A percentile compares a stretch with the other conserved stretches of the same genome.
Conservation (phyloP, 2,888 invertebrate species). For the Drosophila heteroneura region DNA sequence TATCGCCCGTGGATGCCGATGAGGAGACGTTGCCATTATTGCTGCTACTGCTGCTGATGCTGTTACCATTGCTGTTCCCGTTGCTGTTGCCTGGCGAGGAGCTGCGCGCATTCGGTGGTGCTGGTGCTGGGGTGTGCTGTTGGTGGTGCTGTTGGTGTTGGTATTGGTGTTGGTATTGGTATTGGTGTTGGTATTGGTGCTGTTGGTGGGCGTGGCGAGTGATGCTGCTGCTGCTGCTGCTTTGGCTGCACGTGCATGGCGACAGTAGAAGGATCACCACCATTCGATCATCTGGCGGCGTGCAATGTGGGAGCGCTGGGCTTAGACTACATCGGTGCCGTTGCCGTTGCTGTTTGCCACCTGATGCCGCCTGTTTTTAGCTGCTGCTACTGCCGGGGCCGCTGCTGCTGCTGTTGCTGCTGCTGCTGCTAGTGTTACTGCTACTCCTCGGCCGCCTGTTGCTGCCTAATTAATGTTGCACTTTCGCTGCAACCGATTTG, state of each 20-base stretch:
- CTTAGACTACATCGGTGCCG: slow-evolving; percentile 63
- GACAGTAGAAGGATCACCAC: slow-evolving; percentile 86
- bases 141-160: slow-evolving; percentile 24
- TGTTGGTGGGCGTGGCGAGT: slow-evolving; percentile 33
- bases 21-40: slow-evolving; percentile 73
- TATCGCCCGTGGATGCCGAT: slow-evolving; percentile 84
- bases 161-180: slow-evolving; percentile 8
- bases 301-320: slow-evolving; percentile 48
- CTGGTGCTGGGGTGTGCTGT: slow-evolving; percentile 14
- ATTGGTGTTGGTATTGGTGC: slow-evolving; percentile 22
- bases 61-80: slow-evolving; percentile 18
- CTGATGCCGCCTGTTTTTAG: slow-evolving; percentile 9
- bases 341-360: slow-evolving; percentile 2
- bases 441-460: background rate
- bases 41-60: slow-evolving; percentile 17
- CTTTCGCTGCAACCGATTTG: slow-evolving; percentile 58
- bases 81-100: slow-evolving; percentile 31
- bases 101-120: slow-evolving; percentile 14
- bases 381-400: background rate
- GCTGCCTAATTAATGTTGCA: slow-evolving; percentile 51
- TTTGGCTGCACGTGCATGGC: slow-evolving; percentile 82
- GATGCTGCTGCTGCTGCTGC: slow-evolving; percentile 69
- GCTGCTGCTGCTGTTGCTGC: slow-evolving; percentile 1
- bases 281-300: slow-evolving; percentile 85
- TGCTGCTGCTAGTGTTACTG: background rate